These are phyloP conservation scores for Eudorcas thomsonii DNA, from an alignment of 2,113 vertebrate species.

Conservation along the genomic window DNA sequence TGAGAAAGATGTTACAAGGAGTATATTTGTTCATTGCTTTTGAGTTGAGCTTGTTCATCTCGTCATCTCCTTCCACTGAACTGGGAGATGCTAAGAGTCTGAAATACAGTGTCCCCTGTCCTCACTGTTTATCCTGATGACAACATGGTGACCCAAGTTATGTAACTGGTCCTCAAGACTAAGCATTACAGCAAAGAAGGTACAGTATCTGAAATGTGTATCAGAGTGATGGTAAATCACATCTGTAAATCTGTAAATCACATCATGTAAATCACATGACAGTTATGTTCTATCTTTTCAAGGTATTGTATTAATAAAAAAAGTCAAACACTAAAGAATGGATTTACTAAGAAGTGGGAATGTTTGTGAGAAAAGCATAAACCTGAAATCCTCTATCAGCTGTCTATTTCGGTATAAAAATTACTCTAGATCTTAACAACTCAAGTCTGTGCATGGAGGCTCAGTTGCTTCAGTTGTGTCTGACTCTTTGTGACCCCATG, in stretches of 20 bases:
- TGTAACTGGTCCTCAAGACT: background rate
- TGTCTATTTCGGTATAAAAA: background rate
- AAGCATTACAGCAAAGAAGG: background rate
- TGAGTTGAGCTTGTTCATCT: background rate
- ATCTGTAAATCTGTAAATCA: no score
- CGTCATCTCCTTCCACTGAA: background rate
- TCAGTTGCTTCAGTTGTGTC: background rate
- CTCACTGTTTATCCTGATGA: background rate
- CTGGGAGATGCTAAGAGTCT: background rate
- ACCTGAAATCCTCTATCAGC: background rate
- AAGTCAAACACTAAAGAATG: background rate
- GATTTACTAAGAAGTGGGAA: background rate
- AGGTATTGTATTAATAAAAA: background rate
- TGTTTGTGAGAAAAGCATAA: background rate
- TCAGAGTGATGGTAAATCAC: background rate
- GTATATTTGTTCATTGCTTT: background rate
- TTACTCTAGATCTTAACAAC: background rate
- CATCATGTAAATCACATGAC: background rate
- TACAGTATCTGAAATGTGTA: background rate
- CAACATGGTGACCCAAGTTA: background rate
- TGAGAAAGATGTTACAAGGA: background rate
- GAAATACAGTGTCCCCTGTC: background rate
- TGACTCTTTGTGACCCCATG: background rate
- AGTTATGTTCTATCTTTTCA: background rate
- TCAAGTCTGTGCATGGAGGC: background rate